These are phyloP conservation scores for Urechis unicinctus DNA, from an alignment of 2,888 invertebrate genomes.

Conservation along the genomic window DNA sequence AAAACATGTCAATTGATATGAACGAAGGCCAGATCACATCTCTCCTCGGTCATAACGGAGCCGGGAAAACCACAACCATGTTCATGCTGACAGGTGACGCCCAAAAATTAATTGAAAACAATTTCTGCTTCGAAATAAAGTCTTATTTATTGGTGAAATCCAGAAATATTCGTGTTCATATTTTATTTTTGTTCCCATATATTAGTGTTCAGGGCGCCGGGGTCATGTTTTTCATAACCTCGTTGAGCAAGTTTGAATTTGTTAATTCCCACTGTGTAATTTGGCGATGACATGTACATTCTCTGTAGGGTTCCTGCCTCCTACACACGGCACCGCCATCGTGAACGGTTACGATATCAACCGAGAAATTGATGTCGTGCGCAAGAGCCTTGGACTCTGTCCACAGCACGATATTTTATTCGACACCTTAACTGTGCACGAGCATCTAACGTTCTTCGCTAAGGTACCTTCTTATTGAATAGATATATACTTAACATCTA, in stretches of 20 bases:
- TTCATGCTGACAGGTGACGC: constrained; percentile 74
- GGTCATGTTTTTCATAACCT: too few species aligned
- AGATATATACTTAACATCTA: too few species aligned
- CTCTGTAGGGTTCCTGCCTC: constrained; percentile 22
- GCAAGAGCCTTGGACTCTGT: constrained; percentile 73
- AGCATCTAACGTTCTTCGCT: constrained; percentile 74
- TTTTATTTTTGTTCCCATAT: too few species aligned
- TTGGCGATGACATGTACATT: too few species aligned
- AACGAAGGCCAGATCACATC: constrained; percentile 54
- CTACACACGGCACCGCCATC: constrained; percentile 58
- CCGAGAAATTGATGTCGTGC: constrained; percentile 58
- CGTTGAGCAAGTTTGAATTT: too few species aligned
- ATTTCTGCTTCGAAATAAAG: too few species aligned
- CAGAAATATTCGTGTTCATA: too few species aligned
- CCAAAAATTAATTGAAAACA: too few species aligned
- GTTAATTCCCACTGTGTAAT: too few species aligned
- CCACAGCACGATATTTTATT: constrained; percentile 78
- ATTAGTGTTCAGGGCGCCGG: too few species aligned
- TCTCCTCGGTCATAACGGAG: constrained; percentile 77
- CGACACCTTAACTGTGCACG: constrained; percentile 70
- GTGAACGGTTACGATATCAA: constrained; percentile 65
- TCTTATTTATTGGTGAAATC: too few species aligned
- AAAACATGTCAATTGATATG: constrained; percentile 64
- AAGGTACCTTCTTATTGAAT: too few species aligned
- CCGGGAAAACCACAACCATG: constrained; percentile 85